Evolutionary conservation across 2,797 vertebrate species (phyloP).

Genomic region (Cetoscarus ocellatus): DNA sequence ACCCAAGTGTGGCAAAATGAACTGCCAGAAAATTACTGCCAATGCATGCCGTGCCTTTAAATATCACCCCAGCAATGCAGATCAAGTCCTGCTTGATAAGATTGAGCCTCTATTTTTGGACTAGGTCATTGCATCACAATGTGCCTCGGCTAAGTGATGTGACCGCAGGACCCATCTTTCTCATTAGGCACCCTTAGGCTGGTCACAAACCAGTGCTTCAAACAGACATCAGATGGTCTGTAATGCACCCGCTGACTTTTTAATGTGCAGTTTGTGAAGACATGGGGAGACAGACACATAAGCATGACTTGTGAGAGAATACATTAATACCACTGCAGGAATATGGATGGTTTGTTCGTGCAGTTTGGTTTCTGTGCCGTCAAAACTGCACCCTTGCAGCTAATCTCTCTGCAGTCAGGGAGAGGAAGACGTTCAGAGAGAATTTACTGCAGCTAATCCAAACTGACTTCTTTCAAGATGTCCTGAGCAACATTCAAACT

Average conservation of each 20-base stretch:
- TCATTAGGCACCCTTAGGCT: conserved; percentile 24
- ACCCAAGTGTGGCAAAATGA: too few species aligned
- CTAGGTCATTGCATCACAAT: conserved; percentile 24
- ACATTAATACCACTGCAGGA: conserved; percentile 38
- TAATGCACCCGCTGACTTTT: conserved; percentile 30
- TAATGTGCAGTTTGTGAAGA: conserved; percentile 39
- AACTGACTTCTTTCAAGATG: conserved; percentile 40
- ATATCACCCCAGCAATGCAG: background rate
- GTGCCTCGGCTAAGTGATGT: conserved; percentile 19
- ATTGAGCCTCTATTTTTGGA: conserved; percentile 18
- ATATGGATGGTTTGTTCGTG: conserved; percentile 48
- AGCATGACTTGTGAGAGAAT: conserved; percentile 54
- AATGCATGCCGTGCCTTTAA: background rate
- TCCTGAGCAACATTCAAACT: conserved; percentile 40
- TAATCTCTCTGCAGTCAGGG: conserved; percentile 18
- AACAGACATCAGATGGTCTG: conserved; percentile 34
- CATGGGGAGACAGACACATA: conserved; percentile 23
- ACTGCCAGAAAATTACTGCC: background rate
- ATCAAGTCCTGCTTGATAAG: conserved; percentile 6
- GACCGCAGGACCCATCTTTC: conserved; percentile 23
- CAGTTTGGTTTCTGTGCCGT: conserved; percentile 31
- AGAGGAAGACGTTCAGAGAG: conserved; percentile 17
- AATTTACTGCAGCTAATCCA: conserved; percentile 33
- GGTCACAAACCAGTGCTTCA: conserved; percentile 18
- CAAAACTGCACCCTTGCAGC: conserved; percentile 40